Conservation (phyloP, 2,888 invertebrate species). For the Urechis unicinctus region DNA sequence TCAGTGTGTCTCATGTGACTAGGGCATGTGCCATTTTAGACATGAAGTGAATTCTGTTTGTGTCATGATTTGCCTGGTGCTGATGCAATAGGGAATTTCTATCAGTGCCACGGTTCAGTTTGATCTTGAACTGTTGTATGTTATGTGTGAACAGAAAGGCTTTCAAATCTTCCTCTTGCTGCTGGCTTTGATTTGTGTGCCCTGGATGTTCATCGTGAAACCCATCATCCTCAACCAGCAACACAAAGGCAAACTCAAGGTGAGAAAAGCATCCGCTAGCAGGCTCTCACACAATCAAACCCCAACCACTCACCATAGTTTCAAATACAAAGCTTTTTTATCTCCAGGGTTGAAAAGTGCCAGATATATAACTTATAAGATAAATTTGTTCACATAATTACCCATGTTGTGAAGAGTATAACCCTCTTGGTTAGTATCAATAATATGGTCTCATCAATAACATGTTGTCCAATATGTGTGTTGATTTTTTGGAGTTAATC, state of each 20-base stretch:
- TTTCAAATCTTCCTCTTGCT: constrained; percentile 48
- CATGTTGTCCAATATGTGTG: too few species aligned
- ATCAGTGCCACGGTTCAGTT: neutral
- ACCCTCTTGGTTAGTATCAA: too few species aligned
- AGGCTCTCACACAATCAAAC: too few species aligned
- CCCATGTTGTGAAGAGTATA: too few species aligned
- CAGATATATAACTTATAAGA: neutral
- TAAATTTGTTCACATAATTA: neutral
- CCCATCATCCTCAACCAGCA: constrained; percentile 60
- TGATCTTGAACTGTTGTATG: neutral
- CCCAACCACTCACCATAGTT: too few species aligned
- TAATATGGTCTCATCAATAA: too few species aligned
- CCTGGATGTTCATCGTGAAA: constrained; percentile 91
- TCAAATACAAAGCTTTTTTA: too few species aligned
- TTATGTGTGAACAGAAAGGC: constrained; percentile 34
- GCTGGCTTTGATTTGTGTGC: constrained; percentile 72
- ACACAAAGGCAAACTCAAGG: constrained; percentile 20
- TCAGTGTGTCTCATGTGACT: constrained; percentile 1
- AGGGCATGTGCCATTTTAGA: neutral
- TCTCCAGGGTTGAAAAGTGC: too few species aligned
- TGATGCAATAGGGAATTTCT: too few species aligned
- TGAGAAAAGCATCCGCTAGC: neutral
- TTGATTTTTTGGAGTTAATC: too few species aligned
- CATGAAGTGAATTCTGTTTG: neutral
- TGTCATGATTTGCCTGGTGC: too few species aligned